Percentiles rank a stretch among this genome's conserved stretches.
These are phyloP conservation scores for Vanessa tameamea DNA, from an alignment of 1,140 invertebrate genomes.

Conservation along the genomic window DNA sequence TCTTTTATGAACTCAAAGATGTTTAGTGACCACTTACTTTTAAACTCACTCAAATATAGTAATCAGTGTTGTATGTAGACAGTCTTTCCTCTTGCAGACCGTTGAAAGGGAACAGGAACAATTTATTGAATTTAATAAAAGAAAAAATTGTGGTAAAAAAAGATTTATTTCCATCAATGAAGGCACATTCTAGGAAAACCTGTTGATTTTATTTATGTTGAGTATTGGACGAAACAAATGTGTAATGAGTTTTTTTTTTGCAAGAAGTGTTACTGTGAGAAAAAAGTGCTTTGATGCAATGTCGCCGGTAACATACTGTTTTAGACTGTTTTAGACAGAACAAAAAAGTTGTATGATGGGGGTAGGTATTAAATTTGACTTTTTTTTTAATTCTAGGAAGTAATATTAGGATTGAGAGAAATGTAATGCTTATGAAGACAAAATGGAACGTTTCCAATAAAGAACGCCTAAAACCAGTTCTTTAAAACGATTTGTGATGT, in stretches of 20 bases:
- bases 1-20: neutral
- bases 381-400: neutral
- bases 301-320: neutral
- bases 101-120: neutral
- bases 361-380: conserved; percentile 7
- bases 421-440: neutral
- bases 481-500: conserved; percentile 5
- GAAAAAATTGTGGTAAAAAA: neutral
- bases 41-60: neutral
- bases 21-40: conserved; percentile 2
- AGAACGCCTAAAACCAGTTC: neutral
- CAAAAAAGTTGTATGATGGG: neutral
- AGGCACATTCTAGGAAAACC: neutral
- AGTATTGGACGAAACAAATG: conserved; percentile 1
- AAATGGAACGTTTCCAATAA: neutral
- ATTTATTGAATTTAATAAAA: neutral
- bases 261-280: neutral
- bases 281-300: neutral
- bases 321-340: neutral
- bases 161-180: neutral
- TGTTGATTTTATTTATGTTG: neutral
- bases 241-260: neutral
- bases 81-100: conserved; percentile 6
- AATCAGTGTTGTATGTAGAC: conserved; percentile 10
- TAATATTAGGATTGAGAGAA: neutral